Evolutionary conservation across 2,113 vertebrate genomes (phyloP).

Genomic region (Glareola pratincola): DNA sequence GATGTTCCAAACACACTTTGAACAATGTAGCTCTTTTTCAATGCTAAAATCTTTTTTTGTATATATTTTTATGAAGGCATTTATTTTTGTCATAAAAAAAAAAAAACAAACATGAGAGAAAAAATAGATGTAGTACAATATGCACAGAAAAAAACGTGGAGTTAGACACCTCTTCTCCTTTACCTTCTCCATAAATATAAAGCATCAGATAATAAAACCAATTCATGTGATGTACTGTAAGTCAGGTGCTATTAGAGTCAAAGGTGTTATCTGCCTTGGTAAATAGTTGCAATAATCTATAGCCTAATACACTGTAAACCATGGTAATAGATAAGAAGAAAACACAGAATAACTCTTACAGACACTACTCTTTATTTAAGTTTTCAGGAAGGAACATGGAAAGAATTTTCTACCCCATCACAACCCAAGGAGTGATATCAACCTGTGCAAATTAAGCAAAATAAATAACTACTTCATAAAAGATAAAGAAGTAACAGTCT

Average conservation of each 20-base stretch:
- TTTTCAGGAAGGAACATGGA: not conserved
- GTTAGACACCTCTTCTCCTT: not conserved
- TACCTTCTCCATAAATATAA: not conserved
- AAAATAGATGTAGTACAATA: not conserved
- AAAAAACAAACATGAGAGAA: not conserved
- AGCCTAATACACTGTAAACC: not conserved
- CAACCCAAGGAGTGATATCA: not conserved
- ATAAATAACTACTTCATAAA: not conserved
- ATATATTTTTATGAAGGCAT: not conserved
- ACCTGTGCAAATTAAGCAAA: not conserved
- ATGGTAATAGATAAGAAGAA: not conserved
- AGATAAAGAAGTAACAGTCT: not conserved
- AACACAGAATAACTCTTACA: not conserved
- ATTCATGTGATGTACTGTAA: slow-evolving; percentile 27
- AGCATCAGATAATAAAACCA: slow-evolving; percentile 8
- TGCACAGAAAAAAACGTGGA: not conserved
- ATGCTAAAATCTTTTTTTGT: not conserved
- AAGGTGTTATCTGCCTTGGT: slow-evolving; percentile 13
- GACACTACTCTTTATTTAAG: not conserved
- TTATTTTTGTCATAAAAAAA: not conserved
- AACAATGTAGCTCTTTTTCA: not conserved
- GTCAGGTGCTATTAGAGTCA: slow-evolving; percentile 37
- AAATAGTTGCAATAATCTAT: slow-evolving; percentile 31
- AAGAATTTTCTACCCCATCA: not conserved
- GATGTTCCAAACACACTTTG: not conserved